Evolutionary conservation across 2,113 vertebrate genomes (phyloP).

Genomic region (Psilopogon haemacephalus): DNA sequence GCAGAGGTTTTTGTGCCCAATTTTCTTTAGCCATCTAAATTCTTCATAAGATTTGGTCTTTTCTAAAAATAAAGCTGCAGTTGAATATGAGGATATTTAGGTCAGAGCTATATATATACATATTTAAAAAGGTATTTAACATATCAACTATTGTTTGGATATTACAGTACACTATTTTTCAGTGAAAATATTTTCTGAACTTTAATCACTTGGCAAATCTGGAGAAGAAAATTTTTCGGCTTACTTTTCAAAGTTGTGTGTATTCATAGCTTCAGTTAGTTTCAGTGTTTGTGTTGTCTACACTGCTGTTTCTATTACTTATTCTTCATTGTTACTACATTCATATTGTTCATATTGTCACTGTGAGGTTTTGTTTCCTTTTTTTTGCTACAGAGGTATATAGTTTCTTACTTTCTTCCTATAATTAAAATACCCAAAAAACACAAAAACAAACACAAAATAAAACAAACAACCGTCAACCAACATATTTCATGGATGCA

Average conservation of each 20-base stretch:
- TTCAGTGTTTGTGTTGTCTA: background rate
- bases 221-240: background rate
- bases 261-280: background rate
- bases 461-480: too few species aligned
- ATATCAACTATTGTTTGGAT: background rate
- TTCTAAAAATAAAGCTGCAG: background rate
- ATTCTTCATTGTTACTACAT: background rate
- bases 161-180: background rate
- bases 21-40: background rate
- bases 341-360: background rate
- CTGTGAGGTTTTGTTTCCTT: background rate
- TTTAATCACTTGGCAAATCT: background rate
- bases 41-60: background rate
- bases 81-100: background rate
- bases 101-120: background rate
- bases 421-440: background rate
- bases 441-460: too few species aligned
- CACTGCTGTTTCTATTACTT: background rate
- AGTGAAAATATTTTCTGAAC: background rate
- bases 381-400: background rate
- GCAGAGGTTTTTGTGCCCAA: background rate
- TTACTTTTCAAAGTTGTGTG: background rate
- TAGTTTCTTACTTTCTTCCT: background rate
- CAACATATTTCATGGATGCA: background rate
- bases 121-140: background rate